These are phyloP conservation scores for Anseranas semipalmata DNA, from an alignment of 2,113 vertebrate species.

Conservation along the genomic window DNA sequence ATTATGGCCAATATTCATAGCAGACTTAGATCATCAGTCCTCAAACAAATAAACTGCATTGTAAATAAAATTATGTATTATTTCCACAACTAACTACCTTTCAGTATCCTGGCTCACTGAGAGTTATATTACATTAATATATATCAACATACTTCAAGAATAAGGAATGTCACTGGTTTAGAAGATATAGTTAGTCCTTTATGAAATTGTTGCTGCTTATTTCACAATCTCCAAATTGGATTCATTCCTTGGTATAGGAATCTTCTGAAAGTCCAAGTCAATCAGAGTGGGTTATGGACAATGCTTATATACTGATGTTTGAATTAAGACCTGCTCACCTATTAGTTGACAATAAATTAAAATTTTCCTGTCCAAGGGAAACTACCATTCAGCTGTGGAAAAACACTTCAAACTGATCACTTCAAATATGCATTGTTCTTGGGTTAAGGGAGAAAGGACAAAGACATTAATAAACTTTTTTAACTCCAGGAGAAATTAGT, in stretches of 20 bases:
- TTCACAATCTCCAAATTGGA: neutral
- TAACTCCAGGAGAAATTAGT: neutral
- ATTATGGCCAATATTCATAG: neutral
- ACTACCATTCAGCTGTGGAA: neutral
- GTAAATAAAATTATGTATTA: neutral
- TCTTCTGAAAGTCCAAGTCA: neutral
- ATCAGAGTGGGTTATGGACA: neutral
- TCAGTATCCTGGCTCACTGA: neutral
- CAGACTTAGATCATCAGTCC: accelerated
- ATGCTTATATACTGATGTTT: neutral
- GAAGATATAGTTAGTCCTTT: neutral
- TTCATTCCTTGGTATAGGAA: neutral
- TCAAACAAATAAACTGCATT: neutral
- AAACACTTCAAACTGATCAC: neutral
- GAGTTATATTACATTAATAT: neutral
- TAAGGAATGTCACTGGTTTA: neutral
- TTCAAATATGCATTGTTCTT: neutral
- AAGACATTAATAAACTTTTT: neutral
- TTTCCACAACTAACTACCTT: neutral
- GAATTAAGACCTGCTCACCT: neutral
- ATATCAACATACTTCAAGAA: neutral
- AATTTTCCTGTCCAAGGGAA: neutral
- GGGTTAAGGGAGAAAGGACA: neutral
- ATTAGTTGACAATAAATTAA: neutral
- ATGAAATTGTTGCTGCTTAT: neutral